phyloP scores from a whole-genome alignment of 2,888 invertebrate genomes.

The Lacanobia oleracea region DNA sequence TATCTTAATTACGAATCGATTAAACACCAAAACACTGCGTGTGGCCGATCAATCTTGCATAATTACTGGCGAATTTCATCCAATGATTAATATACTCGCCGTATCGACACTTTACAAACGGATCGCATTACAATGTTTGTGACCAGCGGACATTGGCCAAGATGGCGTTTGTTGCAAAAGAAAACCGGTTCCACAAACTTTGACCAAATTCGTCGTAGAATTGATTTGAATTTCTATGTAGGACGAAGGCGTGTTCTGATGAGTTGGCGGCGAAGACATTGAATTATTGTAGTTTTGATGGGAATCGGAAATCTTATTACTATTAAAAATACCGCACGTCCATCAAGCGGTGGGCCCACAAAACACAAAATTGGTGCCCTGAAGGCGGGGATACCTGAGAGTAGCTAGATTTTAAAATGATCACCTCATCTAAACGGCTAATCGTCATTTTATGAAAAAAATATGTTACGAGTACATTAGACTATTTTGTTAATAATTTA shows the following conservation, averaged over 20 bases:
- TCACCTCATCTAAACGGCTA: too few species aligned
- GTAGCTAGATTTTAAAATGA: too few species aligned
- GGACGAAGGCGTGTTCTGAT: constrained; percentile 42
- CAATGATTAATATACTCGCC: constrained; percentile 56
- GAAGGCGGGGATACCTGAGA: too few species aligned
- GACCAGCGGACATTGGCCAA: constrained; percentile 45
- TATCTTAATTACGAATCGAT: constrained; percentile 37
- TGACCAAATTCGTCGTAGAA: constrained; percentile 52
- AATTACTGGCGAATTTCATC: constrained; percentile 45
- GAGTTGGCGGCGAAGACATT: constrained; percentile 12
- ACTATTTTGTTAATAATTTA: too few species aligned
- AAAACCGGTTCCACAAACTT: constrained; percentile 52
- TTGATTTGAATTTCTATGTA: constrained; percentile 51
- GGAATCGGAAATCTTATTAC: background rate
- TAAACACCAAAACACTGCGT: constrained; percentile 37
- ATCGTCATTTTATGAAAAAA: too few species aligned
- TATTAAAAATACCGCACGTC: too few species aligned
- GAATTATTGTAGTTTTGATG: too few species aligned
- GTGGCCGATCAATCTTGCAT: constrained; percentile 52
- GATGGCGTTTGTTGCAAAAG: constrained; percentile 48
- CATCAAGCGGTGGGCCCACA: too few species aligned
- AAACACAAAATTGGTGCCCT: too few species aligned
- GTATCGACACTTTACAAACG: constrained; percentile 51
- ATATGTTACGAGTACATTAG: too few species aligned
- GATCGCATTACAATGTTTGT: constrained; percentile 48